Evolutionary conservation across 2,888 invertebrate species (phyloP), one percentile per base, ranked within the genome.

Genomic region (Punctoribates punctum): DNA sequence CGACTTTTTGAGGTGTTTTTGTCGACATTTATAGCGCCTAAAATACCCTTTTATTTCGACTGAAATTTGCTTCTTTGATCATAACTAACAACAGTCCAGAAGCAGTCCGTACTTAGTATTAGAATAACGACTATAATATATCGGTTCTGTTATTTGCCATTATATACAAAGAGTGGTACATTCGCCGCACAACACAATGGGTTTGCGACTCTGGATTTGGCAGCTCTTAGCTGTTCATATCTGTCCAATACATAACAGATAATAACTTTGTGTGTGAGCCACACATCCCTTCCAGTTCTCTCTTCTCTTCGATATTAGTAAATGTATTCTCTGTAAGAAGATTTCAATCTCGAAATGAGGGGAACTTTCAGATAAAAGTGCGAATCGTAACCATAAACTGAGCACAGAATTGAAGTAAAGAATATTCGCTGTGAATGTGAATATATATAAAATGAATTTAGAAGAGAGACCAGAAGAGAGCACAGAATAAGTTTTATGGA

Each of bases 341-440:
- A 67, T 67, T 67, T 67, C 67, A 67, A 67, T 67, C 67, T 67
- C 17, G 38, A 67, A 67, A 67, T 67, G 20, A 65, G 67, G 67
- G 67, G 25, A 67, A 67, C n/a, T 67, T 38, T 38, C n/a, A 29
- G 67, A 38, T 38, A 67, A 60, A 67, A n/a, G 23, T 27, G 67
- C n/a, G 15, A 38, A 67, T 34, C 67, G n/a, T 67, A 67, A 67
- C 67, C 67, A 67, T n/a, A 67, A 17, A 34, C 20, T 38, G 1
- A 34, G n/a, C 48, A 48, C 48, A 48, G n/a, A 48, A 48, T 17
- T 48, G 15, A 48, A 17, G 15, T 48, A 13, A n/a, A 54, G n/a
- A 54, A n/a, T 20, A 54, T 48, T 54, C 20, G 54, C 54, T n/a
- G 20, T 20, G 54, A 54, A 20, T 54, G 20, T 34, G 34, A 34